These are phyloP conservation scores for Aurelia sp. DNA, from an alignment of 30 jellyfish, hydroid and myxozoan species.

Conservation along the genomic window DNA sequence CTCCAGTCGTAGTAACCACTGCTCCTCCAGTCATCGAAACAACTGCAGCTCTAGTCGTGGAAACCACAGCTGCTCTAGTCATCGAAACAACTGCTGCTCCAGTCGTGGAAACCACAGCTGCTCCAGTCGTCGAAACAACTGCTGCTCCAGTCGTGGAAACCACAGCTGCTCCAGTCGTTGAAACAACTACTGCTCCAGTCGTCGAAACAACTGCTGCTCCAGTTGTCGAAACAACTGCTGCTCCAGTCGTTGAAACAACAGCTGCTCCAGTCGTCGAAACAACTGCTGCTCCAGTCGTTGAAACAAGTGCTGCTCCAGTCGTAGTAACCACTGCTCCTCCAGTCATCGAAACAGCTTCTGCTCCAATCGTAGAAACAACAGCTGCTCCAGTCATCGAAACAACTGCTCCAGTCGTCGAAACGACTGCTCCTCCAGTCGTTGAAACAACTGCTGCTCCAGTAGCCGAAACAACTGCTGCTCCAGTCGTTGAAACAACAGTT, in stretches of 20 bases:
- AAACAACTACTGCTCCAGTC: constrained; percentile 12
- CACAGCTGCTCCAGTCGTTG: constrained; percentile 36
- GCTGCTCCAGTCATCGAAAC: constrained; percentile 9
- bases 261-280: constrained; percentile 18
- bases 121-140: neutral
- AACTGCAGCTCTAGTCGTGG: constrained; percentile 23
- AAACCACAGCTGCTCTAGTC: constrained; percentile 30
- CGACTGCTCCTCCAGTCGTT: constrained; percentile 16
- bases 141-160: constrained; percentile 9
- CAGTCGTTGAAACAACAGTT: constrained; percentile 12
- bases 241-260: constrained; percentile 9
- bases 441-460: constrained; percentile 7
- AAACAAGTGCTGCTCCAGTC: constrained; percentile 10
- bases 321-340: constrained; percentile 2
- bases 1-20: constrained; percentile 36
- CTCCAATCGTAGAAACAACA: constrained; percentile 5
- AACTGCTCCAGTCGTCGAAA: constrained; percentile 6
- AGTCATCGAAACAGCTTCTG: constrained; percentile 3
- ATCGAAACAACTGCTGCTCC: constrained; percentile 28
- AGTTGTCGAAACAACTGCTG: constrained; percentile 9
- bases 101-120: neutral
- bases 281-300: neutral
- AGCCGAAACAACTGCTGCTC: constrained; percentile 9
- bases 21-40: constrained; percentile 40
- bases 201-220: constrained; percentile 26